Base-by-base conservation (phyloP, 2,888 invertebrate species). In the Brachycybe producta region DNA sequence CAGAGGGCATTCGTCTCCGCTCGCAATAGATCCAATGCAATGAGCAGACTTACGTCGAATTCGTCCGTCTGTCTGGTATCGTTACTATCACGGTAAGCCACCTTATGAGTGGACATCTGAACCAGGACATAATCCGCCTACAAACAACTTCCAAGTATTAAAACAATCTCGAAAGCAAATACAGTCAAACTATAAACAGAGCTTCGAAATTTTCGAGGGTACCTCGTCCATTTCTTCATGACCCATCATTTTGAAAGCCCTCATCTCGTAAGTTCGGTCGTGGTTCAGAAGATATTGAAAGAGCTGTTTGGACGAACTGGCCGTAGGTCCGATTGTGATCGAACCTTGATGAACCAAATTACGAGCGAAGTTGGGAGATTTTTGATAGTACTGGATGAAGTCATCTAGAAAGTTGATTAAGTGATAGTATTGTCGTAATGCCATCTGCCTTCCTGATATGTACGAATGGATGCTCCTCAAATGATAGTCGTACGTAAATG, bases 401-500 rank as follows among this genome's bases (percentile, higher is more conserved):
- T 84, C 83, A 54, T 79, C 76, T 27, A 84, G 69, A 64, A 84
- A 83, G 56, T 77, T 75, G 23, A 78, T 77, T 4, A 83, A 69
- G 63, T 84, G 80, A 64, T 82, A 84, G 35, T 77, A 77, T 52
- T 73, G 73, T 58, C 72, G 72, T 39, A 74, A 66, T 1, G 71
- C 67, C 56, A 70, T 64, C 38, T 70, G 67, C 51, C 70, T 71
- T 41, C 75, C 76, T 46, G 75, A 73, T 47, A 81, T 73, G 60
- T 79, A 80, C 11, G 75, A 73, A 61, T 77, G 77, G 48, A 82
- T 73, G 52, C 75, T 75, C 32, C 82, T 71, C 52, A 83, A 66
- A 64, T 83, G 83, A 64, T 79, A 82, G 66, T 83, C 82, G 59
- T 82, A 82, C 0, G 81, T 78, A 62, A 82, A 83, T 3, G 82